phyloP scores from a whole-genome alignment of 2,888 invertebrate species.

The Loripinus fragilis region DNA sequence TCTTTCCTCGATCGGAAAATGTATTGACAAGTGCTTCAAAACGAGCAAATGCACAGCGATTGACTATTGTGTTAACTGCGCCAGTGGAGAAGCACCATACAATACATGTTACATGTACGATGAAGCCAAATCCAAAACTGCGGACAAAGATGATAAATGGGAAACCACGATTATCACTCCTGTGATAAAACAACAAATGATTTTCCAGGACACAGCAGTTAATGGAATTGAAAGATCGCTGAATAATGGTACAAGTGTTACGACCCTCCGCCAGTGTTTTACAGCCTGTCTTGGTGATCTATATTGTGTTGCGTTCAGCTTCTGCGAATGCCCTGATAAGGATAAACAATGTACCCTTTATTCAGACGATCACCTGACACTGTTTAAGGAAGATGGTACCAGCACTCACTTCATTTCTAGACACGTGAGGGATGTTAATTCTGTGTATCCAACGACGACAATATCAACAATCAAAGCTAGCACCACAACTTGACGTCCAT shows the following conservation, averaged over 20 bases:
- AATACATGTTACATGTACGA: background rate
- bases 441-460: background rate
- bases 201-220: background rate
- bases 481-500: too few species aligned
- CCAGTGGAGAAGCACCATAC: background rate
- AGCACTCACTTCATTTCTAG: background rate
- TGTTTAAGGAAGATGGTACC: background rate
- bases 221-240: background rate
- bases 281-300: background rate
- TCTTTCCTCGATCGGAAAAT: background rate
- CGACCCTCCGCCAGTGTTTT: background rate
- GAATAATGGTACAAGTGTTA: background rate
- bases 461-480: background rate
- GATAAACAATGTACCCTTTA: background rate
- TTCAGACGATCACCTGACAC: background rate
- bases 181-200: background rate
- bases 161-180: background rate
- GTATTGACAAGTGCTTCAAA: background rate
- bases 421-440: background rate
- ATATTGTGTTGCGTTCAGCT: background rate
- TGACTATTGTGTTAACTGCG: background rate
- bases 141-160: background rate
- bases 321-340: background rate
- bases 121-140: background rate
- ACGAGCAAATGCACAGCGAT: background rate